These are phyloP conservation scores for Ceryle rudis DNA, from an alignment of 2,797 vertebrate genomes.

Conservation along the genomic window DNA sequence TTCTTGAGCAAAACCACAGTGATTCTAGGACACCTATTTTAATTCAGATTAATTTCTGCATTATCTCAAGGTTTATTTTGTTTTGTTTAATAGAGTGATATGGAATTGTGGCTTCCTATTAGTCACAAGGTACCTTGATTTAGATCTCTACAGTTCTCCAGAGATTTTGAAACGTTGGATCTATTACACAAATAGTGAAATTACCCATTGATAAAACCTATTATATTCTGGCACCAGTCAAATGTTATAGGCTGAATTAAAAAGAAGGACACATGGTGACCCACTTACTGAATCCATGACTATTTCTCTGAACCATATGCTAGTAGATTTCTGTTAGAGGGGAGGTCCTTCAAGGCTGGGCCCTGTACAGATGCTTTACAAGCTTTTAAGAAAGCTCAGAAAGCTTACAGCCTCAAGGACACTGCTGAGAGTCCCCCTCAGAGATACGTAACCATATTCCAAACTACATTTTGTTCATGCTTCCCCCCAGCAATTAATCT, in stretches of 20 bases:
- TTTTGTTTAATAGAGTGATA: background rate
- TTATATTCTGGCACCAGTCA: background rate
- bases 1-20: background rate
- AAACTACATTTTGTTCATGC: background rate
- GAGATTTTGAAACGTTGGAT: background rate
- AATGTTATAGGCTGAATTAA: background rate
- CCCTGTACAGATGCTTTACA: background rate
- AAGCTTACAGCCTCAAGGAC: background rate
- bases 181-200: background rate
- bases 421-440: background rate
- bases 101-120: background rate
- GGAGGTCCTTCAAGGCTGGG: background rate
- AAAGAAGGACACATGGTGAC: background rate
- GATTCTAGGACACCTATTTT: background rate
- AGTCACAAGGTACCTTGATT: background rate
- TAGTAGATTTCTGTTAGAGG: background rate
- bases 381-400: background rate
- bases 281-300: background rate
- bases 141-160: background rate
- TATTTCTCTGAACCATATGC: background rate
- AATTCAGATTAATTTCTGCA: background rate
- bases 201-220: background rate
- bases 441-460: background rate
- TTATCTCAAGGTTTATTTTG: background rate
- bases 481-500: background rate